Base-by-base conservation (phyloP, 2,888 invertebrate species). In the Galerucella calmariensis region DNA sequence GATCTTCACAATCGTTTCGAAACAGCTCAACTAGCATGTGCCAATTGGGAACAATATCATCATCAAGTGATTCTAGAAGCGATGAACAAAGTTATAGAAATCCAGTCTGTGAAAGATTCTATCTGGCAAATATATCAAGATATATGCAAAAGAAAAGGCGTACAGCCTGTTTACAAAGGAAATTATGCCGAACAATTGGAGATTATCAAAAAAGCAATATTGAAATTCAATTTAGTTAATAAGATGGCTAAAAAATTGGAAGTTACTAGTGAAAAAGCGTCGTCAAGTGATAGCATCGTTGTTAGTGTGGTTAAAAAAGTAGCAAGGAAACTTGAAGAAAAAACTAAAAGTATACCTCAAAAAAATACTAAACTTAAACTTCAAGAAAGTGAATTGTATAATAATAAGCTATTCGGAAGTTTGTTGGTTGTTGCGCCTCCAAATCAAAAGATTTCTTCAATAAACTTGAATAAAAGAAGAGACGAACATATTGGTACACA, bases 81-180 rank as follows among this genome's bases (percentile, higher is more conserved):
- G 1, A 56, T 59, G 35, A 27, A 66, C 12, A 72, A 67, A 63
- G 66, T 72, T n/a, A 20, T 59, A 41, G 66, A 66, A 58, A 53
- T 67, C 16, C 58, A 72, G 44, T 66, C 56, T 12, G 67, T 48
- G 48, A 72, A 72, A 72, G 58, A 66, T 16, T 72, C 72, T 35
- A 58, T 66, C 27, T 66, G 46, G 58, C 63, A 67, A 59, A 59
- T 72, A 11, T 72, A 72, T 48, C 46, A 66, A 66, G 41, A 72
- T 27, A 58, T 72, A 27, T 72, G 72, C 20, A 48, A 16, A 46
- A 63, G 63, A 10, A 72, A 56, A 66, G 66, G 66, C 12, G n/a
- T 44, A 10, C 11, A 59, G 16, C 66, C 72, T 2, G 16, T 66
- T 41, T 59, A 66, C 46, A 46, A 48, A 59, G 58, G 66, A 27